Evolutionary conservation across 2,113 vertebrate species (phyloP).

Genomic region (Nansenia antarctica): DNA sequence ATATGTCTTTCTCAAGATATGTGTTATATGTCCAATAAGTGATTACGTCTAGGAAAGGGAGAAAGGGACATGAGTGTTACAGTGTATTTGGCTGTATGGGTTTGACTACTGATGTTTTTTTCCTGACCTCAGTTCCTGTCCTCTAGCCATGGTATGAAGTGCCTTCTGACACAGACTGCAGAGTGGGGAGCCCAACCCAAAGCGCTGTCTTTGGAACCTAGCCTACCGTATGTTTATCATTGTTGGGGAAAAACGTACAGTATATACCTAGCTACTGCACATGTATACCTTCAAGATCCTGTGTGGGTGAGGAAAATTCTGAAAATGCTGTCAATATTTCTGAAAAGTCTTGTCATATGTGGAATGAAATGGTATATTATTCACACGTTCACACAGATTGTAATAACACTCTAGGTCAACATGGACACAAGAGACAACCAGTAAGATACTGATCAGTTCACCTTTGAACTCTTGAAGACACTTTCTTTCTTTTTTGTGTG

Average conservation of each 20-base stretch:
- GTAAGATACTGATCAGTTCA: constrained; percentile 23
- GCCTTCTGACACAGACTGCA: constrained; percentile 60
- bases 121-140: background rate
- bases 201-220: constrained; percentile 13
- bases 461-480: background rate
- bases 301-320: background rate
- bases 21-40: too few species aligned
- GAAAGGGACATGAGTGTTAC: too few species aligned
- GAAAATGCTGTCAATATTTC: background rate
- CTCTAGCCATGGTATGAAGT: constrained; percentile 58
- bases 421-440: constrained; percentile 47
- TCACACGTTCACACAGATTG: constrained; percentile 24
- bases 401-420: background rate
- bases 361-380: background rate
- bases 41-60: too few species aligned
- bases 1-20: too few species aligned
- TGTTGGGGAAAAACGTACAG: background rate
- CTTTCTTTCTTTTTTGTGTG: constrained; percentile 6
- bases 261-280: background rate
- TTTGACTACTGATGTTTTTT: constrained; percentile 5
- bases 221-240: background rate
- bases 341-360: constrained; percentile 25
- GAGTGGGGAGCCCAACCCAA: constrained; percentile 36
- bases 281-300: background rate
- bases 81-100: background rate